Evolutionary conservation across 2,888 invertebrate species (phyloP).

Genomic region (Cyaniris semiargus): DNA sequence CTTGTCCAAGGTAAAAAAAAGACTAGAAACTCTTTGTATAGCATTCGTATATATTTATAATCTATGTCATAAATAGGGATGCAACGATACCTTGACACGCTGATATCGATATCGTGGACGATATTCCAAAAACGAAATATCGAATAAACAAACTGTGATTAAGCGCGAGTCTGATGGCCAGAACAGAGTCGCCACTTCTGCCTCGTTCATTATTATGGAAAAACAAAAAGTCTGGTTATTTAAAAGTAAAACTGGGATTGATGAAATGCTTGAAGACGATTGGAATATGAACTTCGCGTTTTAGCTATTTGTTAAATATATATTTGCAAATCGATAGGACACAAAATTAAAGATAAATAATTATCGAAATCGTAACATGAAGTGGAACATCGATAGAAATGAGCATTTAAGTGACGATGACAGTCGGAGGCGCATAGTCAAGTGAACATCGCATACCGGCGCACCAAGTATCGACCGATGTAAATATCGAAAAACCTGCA

Average conservation of each 20-base stretch:
- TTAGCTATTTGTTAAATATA: neutral
- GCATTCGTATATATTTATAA: conserved; percentile 47
- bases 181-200: conserved; percentile 8
- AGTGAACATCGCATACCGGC: conserved; percentile 22
- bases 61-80: conserved; percentile 38
- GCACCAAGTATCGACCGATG: conserved; percentile 22
- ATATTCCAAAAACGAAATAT: conserved; percentile 31
- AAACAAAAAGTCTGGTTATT: neutral
- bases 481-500: conserved; percentile 31
- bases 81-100: conserved; percentile 27
- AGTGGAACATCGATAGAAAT: conserved; percentile 8
- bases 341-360: neutral
- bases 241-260: neutral
- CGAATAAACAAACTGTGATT: conserved; percentile 21
- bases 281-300: neutral
- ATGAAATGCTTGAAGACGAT: neutral
- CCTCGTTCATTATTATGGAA: neutral
- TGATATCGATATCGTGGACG: conserved; percentile 26
- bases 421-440: conserved; percentile 21
- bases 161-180: conserved; percentile 22
- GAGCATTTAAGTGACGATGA: neutral
- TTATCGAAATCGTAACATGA: neutral
- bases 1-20: conserved; percentile 52
- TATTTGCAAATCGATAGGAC: neutral
- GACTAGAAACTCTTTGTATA: conserved; percentile 54